These are phyloP conservation scores for Xiphorhynchus elegans DNA, from an alignment of 2,113 vertebrate genomes.

Conservation along the genomic window DNA sequence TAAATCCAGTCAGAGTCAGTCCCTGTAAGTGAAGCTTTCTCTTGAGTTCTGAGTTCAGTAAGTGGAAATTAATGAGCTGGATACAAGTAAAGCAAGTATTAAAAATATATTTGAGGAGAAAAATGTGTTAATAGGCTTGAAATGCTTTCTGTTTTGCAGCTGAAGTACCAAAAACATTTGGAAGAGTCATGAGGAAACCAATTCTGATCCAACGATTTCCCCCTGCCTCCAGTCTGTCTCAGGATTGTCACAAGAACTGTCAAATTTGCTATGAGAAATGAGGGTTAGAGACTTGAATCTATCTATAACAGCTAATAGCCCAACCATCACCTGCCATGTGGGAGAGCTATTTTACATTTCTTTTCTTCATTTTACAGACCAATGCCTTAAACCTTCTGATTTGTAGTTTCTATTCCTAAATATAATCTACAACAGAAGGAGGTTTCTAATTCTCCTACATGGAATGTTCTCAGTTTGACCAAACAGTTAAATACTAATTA, in stretches of 20 bases:
- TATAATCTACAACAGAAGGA: background rate
- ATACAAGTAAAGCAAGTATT: background rate
- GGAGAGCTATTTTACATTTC: constrained; percentile 3
- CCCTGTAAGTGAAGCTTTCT: background rate
- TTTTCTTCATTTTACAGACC: background rate
- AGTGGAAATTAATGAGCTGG: background rate
- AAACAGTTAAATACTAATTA: background rate
- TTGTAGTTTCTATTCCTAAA: background rate
- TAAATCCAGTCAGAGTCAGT: background rate
- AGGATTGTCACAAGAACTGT: background rate
- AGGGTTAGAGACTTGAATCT: background rate
- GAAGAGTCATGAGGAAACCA: background rate
- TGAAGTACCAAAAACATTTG: background rate
- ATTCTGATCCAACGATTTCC: background rate
- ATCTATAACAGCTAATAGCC: background rate
- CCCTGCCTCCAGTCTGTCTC: background rate
- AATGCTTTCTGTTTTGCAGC: background rate
- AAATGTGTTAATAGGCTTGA: background rate
- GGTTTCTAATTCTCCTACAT: background rate
- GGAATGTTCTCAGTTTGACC: background rate
- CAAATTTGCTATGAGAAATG: background rate
- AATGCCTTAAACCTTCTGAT: background rate
- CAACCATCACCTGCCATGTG: background rate
- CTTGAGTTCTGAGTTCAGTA: background rate
- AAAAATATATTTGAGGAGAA: background rate